These are phyloP conservation scores for Solea solea DNA, from an alignment of 2,113 vertebrate species.

Conservation along the genomic window DNA sequence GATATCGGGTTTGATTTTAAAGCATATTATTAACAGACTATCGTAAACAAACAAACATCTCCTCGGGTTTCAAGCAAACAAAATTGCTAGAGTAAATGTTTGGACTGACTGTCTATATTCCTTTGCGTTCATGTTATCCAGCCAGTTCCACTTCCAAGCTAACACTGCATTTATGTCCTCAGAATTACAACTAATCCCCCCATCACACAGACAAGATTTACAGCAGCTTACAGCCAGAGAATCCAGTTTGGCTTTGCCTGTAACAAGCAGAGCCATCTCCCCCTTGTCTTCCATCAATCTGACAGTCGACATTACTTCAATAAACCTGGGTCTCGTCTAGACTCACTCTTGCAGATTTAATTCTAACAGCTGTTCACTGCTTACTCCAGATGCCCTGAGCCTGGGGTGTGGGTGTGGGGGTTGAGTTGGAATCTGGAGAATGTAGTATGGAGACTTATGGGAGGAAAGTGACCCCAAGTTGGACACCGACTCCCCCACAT, in stretches of 20 bases:
- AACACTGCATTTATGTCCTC: slow-evolving; percentile 64
- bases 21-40: too few species aligned
- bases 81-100: not conserved
- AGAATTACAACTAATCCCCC: slow-evolving; percentile 74
- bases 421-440: slow-evolving; percentile 15
- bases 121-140: slow-evolving; percentile 33
- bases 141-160: slow-evolving; percentile 50
- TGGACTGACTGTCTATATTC: slow-evolving; percentile 22
- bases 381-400: slow-evolving; percentile 61
- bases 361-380: slow-evolving; percentile 83
- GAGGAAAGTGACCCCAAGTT: slow-evolving; percentile 57
- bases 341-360: slow-evolving; percentile 81
- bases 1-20: too few species aligned
- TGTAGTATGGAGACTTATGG: slow-evolving; percentile 30
- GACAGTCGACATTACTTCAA: slow-evolving; percentile 80
- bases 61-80: too few species aligned
- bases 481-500: too few species aligned
- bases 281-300: slow-evolving; percentile 80
- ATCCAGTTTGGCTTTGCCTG: slow-evolving; percentile 69
- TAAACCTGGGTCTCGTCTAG: slow-evolving; percentile 77
- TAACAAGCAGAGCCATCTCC: slow-evolving; percentile 65
- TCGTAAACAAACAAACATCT: too few species aligned
- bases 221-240: slow-evolving; percentile 69
- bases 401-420: not conserved
- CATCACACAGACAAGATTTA: slow-evolving; percentile 72